Evolutionary conservation across 2,797 vertebrate species (phyloP).

Genomic region (Micrastur ruficollis): DNA sequence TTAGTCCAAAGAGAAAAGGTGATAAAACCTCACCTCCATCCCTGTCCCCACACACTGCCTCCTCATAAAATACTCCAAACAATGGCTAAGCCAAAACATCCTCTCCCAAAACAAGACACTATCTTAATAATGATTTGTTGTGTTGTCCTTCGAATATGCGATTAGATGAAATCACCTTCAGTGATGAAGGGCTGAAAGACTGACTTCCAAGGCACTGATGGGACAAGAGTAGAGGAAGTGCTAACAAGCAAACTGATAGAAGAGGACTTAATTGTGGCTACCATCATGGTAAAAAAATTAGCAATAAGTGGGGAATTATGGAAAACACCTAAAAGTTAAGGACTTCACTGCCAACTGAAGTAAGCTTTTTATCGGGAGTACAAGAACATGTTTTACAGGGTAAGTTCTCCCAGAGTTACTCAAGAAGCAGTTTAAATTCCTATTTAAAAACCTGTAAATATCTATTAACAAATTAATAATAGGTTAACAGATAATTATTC

Average conservation of each 20-base stretch:
- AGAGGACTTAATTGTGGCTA: not conserved
- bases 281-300: not conserved
- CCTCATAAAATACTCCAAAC: not conserved
- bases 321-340: not conserved
- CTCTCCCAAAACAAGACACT: not conserved
- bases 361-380: not conserved
- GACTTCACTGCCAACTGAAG: not conserved
- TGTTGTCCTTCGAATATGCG: not conserved
- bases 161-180: not conserved
- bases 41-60: not conserved
- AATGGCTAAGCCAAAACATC: not conserved
- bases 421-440: not conserved
- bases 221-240: not conserved
- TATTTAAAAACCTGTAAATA: not conserved
- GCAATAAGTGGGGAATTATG: not conserved
- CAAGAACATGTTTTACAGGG: not conserved
- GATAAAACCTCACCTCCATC: not conserved
- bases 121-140: not conserved
- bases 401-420: not conserved
- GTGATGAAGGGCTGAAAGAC: not conserved
- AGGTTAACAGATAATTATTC: not conserved
- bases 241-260: not conserved
- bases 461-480: not conserved
- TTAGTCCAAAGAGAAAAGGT: not conserved
- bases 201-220: not conserved